Conservation (phyloP, 2,797 vertebrate genomes). For the Tauraco hartlaubi region DNA sequence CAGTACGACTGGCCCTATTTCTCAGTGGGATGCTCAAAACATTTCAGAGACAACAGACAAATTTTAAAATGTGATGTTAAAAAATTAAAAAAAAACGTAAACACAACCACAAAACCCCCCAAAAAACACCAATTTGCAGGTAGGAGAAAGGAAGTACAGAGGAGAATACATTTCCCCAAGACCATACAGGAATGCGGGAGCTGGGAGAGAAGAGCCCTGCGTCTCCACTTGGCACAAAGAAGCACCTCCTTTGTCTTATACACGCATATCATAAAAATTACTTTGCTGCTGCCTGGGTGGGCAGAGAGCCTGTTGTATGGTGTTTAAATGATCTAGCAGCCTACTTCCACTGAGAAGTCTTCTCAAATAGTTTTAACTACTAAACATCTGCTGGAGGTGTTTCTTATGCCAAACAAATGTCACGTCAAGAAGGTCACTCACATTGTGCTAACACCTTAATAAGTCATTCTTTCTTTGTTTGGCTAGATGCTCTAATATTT, state of each 20-base stretch:
- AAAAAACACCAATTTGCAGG: neutral
- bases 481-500: conserved; percentile 8
- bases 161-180: neutral
- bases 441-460: conserved; percentile 44
- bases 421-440: conserved; percentile 29
- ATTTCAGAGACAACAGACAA: neutral
- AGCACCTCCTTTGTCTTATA: neutral
- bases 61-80: neutral
- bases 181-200: neutral
- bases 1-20: neutral
- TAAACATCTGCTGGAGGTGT: conserved; percentile 17
- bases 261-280: neutral
- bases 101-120: neutral
- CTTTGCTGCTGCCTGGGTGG: neutral
- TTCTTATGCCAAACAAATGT: conserved; percentile 24
- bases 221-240: neutral
- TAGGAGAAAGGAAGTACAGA: neutral
- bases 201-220: neutral
- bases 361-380: neutral
- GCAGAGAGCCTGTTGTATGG: neutral
- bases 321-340: conserved; percentile 4
- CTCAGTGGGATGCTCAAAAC: neutral
- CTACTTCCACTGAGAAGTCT: neutral
- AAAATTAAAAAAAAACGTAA: neutral
- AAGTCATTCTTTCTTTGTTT: conserved; percentile 32